phyloP scores from a whole-genome alignment of 2,888 invertebrate species.

The Phaedon cochleariae region DNA sequence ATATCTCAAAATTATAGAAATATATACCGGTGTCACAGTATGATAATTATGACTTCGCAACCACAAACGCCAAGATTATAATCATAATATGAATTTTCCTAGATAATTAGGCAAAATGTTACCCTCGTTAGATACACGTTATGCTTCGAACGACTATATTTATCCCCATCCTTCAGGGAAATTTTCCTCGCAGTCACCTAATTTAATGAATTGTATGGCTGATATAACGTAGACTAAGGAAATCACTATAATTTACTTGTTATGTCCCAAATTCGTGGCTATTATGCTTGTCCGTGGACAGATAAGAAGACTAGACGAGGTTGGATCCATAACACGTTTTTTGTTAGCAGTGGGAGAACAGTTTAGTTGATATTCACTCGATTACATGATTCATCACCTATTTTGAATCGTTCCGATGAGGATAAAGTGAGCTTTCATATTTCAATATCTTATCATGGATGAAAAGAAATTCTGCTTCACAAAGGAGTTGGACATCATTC shows the following conservation, averaged over 20 bases:
- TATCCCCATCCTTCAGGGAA: no score
- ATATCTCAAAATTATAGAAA: no score
- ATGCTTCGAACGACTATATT: constrained; percentile 35
- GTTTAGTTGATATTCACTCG: no score
- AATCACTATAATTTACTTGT: constrained; percentile 39
- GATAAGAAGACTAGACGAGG: not conserved
- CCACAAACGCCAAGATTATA: constrained; percentile 26
- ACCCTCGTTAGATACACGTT: constrained; percentile 27
- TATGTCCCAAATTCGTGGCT: constrained; percentile 25
- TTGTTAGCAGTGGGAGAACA: no score
- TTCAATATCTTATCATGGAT: no score
- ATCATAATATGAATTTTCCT: constrained; percentile 28
- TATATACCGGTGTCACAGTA: not conserved
- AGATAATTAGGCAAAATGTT: constrained; percentile 21
- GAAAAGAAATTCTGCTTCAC: no score
- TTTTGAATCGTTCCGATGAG: no score
- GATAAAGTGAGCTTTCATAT: no score
- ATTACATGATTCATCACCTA: no score
- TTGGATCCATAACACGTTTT: not conserved
- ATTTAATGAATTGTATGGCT: constrained; percentile 33
- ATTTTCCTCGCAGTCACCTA: constrained; percentile 32
- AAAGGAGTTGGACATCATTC: no score
- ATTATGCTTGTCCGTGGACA: constrained; percentile 15
- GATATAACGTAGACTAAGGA: constrained; percentile 1
- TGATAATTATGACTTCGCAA: constrained; percentile 23